Base-by-base conservation (phyloP, 2,888 invertebrate species). In the Argyresthia goedartella region DNA sequence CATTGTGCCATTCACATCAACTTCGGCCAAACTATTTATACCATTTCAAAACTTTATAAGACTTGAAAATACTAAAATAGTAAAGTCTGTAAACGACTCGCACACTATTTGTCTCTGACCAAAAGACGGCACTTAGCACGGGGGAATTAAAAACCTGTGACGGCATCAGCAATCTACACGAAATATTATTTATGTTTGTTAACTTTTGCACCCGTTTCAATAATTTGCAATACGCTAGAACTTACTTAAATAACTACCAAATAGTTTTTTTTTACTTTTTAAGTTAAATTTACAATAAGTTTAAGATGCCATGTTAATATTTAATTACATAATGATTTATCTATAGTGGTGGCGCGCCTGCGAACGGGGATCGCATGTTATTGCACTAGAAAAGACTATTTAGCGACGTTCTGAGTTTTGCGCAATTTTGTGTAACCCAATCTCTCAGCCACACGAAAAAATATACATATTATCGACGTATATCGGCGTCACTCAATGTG, bases 181-280 rank as follows among this genome's bases (percentile, higher is more conserved):
- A 62, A 61, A 66, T 62, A 14, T 59, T 63, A 62, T 60, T n/a
- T n/a, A 65, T 63, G 25, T 25, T 25, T 25, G 67, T 68, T 66
- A 25, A 66, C 64, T 66, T 66, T 67, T 70, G 69, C 67, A 63
- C 67, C 68, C 65, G 52, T 46, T 59, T 57, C 58, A 47, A 53
- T 50, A 56, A 60, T 64, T 66, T 69, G 71, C 70, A 60, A 70
- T 75, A 76, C 66, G 62, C 76, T 77, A 73, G 56, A 70, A 68
- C 73, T 78, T 78, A 79, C 71, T 74, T 79, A 77, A 65, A 72
- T 78, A 79, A 73, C 79, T 81, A 79, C 79, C 78, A 73, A 79
- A 76, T 79, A 76, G 72, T 71, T 72, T 46, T 71, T 72, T 46
- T 71, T 70, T 65, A 64, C 58, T 71, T 67, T 67, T 73, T 67